Evolutionary conservation across 2,797 vertebrate genomes (phyloP).

Genomic region (Leucoraja ocellata): DNA sequence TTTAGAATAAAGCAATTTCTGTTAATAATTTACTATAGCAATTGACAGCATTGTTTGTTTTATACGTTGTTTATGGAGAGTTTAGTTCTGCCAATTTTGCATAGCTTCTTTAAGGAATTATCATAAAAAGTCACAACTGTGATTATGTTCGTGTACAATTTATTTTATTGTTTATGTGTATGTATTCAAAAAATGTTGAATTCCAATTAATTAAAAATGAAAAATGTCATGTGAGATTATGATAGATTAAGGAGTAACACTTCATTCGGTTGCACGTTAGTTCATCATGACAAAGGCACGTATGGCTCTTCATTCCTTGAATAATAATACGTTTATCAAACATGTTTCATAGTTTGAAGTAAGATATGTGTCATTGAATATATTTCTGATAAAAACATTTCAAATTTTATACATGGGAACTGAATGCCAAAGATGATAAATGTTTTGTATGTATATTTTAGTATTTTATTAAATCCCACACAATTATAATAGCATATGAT

Average conservation of each 20-base stretch:
- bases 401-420: background rate
- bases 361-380: conserved; percentile 25
- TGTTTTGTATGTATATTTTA: conserved; percentile 14
- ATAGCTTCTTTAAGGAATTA: background rate
- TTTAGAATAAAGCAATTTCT: background rate
- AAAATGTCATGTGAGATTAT: background rate
- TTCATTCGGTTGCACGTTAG: background rate
- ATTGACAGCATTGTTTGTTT: background rate
- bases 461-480: background rate
- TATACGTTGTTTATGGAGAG: background rate
- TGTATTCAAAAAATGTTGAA: background rate
- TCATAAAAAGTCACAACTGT: background rate
- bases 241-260: background rate
- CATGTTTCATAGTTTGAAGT: background rate
- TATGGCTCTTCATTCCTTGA: background rate
- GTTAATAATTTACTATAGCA: background rate
- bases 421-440: background rate
- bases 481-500: background rate
- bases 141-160: background rate
- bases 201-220: background rate
- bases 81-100: background rate
- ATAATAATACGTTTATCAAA: background rate
- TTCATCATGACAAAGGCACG: conserved; percentile 10
- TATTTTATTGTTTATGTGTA: background rate
- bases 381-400: conserved; percentile 6